Evolutionary conservation across 2,113 vertebrate genomes (phyloP).

Genomic region (Anser brachyrhynchus): DNA sequence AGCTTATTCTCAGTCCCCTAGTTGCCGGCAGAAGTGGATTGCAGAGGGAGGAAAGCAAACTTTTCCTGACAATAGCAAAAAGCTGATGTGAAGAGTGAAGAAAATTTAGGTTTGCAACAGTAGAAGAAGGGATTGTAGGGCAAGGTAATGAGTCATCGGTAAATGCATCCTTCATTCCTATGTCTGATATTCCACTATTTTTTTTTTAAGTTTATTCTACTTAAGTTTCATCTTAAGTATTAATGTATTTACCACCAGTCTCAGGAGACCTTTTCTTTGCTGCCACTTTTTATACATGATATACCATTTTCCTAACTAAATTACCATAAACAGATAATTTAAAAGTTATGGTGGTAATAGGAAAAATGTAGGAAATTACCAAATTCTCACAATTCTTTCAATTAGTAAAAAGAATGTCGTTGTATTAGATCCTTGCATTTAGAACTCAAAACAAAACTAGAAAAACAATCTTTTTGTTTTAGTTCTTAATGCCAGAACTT

Average conservation of each 20-base stretch:
- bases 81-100: neutral
- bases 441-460: neutral
- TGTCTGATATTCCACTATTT: neutral
- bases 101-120: neutral
- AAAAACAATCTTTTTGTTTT: neutral
- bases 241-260: neutral
- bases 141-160: neutral
- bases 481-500: neutral
- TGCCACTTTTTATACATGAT: neutral
- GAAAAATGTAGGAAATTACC: neutral
- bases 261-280: neutral
- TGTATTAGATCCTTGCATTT: neutral
- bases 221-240: neutral
- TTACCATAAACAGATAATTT: neutral
- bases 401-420: neutral
- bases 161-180: neutral
- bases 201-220: too few species aligned
- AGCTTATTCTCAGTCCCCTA: neutral
- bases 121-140: neutral
- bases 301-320: neutral
- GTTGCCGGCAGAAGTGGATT: neutral
- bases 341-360: neutral
- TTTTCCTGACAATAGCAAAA: neutral
- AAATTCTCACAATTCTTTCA: neutral
- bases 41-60: neutral